Evolutionary conservation across 2,113 vertebrate genomes (phyloP).

Genomic region (Manacus vitellinus): DNA sequence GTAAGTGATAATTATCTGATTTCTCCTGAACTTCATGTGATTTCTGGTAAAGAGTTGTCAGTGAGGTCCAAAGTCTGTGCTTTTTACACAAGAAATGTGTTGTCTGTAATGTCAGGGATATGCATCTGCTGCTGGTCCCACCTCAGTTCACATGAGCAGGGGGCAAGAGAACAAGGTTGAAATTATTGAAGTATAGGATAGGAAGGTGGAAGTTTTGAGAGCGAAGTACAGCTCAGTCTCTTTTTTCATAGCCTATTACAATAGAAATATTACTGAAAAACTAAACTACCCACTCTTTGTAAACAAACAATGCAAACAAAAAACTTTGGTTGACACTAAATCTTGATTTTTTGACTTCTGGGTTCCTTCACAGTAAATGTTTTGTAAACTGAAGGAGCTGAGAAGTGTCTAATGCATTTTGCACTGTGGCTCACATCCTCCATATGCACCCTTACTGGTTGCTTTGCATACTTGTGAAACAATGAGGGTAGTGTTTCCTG

Average conservation of each 20-base stretch:
- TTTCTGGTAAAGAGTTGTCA: neutral
- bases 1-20: neutral
- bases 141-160: neutral
- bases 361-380: neutral
- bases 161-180: neutral
- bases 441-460: neutral
- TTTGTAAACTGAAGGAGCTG: neutral
- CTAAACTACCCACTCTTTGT: neutral
- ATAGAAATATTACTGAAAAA: neutral
- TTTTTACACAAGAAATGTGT: neutral
- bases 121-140: neutral
- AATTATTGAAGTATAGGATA: neutral
- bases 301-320: neutral
- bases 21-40: neutral
- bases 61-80: neutral
- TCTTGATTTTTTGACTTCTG: neutral
- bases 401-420: conserved; percentile 6
- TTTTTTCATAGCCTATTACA: neutral
- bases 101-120: neutral
- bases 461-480: conserved; percentile 14
- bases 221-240: neutral
- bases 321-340: neutral
- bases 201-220: neutral
- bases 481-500: conserved; percentile 23
- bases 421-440: neutral